These are phyloP conservation scores for Petrolisthes manimaculis DNA, from an alignment of 2,888 invertebrate species.

Conservation along the genomic window DNA sequence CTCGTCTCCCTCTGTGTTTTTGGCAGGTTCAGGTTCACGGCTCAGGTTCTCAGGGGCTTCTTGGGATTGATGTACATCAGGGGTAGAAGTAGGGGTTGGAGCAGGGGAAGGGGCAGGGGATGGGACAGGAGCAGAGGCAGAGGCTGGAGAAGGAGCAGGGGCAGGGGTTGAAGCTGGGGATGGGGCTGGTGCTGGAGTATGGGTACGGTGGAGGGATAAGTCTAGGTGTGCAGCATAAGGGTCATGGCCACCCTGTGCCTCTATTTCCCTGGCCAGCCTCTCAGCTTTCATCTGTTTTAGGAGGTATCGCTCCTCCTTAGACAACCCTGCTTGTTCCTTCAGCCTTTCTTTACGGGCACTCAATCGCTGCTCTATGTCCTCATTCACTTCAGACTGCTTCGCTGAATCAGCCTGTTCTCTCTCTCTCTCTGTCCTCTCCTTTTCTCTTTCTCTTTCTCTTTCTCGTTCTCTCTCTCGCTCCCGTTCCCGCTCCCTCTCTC, in stretches of 20 bases:
- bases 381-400: background rate
- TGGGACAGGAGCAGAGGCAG: conserved; percentile 29
- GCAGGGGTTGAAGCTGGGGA: background rate
- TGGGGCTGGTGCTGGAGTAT: background rate
- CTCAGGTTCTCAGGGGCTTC: conserved; percentile 50
- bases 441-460: background rate
- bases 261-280: conserved; percentile 66
- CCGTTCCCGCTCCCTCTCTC: background rate
- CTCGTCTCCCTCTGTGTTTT: conserved; percentile 18
- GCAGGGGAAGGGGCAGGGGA: conserved; percentile 26
- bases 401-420: background rate
- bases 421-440: background rate
- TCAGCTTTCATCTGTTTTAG: conserved; percentile 68
- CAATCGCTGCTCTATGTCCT: conserved; percentile 32
- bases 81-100: background rate
- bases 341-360: conserved; percentile 52
- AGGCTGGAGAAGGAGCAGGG: conserved; percentile 15
- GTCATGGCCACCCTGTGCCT: conserved; percentile 55
- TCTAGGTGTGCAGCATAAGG: conserved; percentile 48
- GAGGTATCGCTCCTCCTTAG: conserved; percentile 68
- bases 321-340: conserved; percentile 66
- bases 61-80: background rate
- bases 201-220: conserved; percentile 37
- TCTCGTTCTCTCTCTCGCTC: background rate
- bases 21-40: conserved; percentile 41